Evolutionary conservation across 2,888 invertebrate genomes (phyloP).

Genomic region (Tillus elongatus): DNA sequence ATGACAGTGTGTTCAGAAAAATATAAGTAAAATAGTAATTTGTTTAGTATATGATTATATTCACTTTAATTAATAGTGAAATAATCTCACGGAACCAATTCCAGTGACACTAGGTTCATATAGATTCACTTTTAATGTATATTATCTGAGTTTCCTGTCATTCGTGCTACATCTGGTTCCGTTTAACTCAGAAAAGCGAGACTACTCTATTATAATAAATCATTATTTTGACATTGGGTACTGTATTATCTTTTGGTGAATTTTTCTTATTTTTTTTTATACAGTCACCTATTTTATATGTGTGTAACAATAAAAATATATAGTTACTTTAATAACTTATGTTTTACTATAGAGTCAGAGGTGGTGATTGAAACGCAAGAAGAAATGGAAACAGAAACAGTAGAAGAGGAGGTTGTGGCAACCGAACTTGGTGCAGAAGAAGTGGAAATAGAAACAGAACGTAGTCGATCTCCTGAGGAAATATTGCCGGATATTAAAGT

Average conservation of each 20-base stretch:
- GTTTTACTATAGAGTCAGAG: slow-evolving; percentile 14
- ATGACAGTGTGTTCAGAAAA: no score
- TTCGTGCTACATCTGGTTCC: no score
- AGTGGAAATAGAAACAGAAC: slow-evolving; percentile 35
- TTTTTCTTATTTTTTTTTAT: background rate
- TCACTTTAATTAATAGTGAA: no score
- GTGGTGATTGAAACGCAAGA: slow-evolving; percentile 25
- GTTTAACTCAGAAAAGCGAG: no score
- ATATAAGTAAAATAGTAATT: no score
- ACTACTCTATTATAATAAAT: background rate
- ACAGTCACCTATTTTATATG: no score
- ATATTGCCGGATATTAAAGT: slow-evolving; percentile 30
- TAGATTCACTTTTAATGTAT: no score
- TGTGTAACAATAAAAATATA: background rate
- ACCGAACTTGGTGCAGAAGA: slow-evolving; percentile 34
- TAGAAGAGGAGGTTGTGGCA: slow-evolving; percentile 33
- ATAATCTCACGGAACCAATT: no score
- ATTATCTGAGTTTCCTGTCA: no score
- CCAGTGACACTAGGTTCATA: no score
- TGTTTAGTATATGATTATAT: no score
- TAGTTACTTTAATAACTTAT: slow-evolving; percentile 2
- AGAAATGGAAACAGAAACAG: slow-evolving; percentile 24
- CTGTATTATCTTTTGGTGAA: background rate
- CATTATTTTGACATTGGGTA: background rate
- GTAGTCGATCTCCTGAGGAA: slow-evolving; percentile 29